A percentile compares a stretch with the other conserved stretches of the same genome.
phyloP scores from a whole-genome alignment of 2,113 vertebrate genomes.

The Tragulus kanchil region DNA sequence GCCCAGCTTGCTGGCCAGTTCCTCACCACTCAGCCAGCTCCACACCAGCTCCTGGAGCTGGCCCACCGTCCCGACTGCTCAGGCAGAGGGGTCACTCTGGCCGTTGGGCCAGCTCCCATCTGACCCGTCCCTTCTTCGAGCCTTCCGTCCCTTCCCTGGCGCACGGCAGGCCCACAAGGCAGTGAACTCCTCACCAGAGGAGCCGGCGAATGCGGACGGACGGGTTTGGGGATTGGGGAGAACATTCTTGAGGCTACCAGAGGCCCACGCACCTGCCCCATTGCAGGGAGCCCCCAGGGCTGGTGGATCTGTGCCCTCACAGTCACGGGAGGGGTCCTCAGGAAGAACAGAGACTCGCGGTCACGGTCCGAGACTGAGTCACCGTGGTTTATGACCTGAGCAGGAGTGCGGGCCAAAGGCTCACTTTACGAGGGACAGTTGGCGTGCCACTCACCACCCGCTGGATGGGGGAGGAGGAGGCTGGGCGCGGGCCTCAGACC shows the following conservation, averaged over 20 bases:
- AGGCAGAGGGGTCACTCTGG: not conserved
- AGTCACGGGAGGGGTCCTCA: not conserved
- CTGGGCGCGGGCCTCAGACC: rapidly evolving
- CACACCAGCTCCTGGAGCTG: rapidly evolving
- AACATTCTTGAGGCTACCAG: not conserved
- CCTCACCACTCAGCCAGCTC: not conserved
- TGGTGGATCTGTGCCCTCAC: no score
- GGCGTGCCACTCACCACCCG: not conserved
- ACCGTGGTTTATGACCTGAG: not conserved
- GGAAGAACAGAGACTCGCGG: not conserved
- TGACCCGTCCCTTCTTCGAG: not conserved
- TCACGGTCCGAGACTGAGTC: not conserved
- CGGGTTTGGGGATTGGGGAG: not conserved
- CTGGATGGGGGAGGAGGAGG: rapidly evolving
- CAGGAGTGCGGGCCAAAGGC: not conserved
- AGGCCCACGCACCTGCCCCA: rapidly evolving
- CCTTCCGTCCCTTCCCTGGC: not conserved
- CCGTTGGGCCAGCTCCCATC: not conserved
- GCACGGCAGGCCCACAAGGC: not conserved
- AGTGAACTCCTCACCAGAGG: not conserved
- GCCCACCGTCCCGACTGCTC: rapidly evolving
- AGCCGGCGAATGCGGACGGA: not conserved
- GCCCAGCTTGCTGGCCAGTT: rapidly evolving
- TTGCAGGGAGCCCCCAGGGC: not conserved
- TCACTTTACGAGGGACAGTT: not conserved